Evolutionary conservation across 2,113 vertebrate species (phyloP).

Genomic region (Mungos mungo): DNA sequence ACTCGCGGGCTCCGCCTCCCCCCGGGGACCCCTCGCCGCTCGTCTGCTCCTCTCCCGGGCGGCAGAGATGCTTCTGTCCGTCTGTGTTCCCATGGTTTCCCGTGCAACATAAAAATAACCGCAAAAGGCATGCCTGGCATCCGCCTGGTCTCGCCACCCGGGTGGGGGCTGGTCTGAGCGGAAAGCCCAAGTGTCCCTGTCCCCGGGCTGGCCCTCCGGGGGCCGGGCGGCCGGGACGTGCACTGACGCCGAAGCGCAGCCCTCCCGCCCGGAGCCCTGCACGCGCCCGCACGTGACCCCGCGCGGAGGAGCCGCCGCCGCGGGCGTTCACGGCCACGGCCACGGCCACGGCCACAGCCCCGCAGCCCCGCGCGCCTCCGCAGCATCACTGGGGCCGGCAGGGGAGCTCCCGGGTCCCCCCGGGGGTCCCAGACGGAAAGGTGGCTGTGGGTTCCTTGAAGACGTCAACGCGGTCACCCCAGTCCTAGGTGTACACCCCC

Average conservation of each 20-base stretch:
- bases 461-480: not conserved
- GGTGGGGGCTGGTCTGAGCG: not conserved
- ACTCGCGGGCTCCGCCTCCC: not conserved
- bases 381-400: not conserved
- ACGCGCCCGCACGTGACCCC: accelerated
- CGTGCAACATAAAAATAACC: constrained; percentile 61
- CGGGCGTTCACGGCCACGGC: accelerated
- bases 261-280: accelerated
- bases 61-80: not conserved
- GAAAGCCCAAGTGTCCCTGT: not conserved
- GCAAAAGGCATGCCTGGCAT: constrained; percentile 4
- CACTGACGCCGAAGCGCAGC: not conserved
- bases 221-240: not conserved
- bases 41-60: not conserved
- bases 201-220: not conserved
- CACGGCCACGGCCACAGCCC: no score
- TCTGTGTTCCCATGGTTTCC: constrained; percentile 40
- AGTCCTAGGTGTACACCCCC: not conserved
- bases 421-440: not conserved
- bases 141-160: not conserved
- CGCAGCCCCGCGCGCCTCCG: not conserved
- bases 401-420: not conserved
- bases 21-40: not conserved
- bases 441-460: not conserved
- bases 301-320: not conserved